A percentile compares a stretch with the other conserved stretches of the same genome.
Conservation (phyloP, 2,113 vertebrate genomes). For the Cynopterus brachyotis region DNA sequence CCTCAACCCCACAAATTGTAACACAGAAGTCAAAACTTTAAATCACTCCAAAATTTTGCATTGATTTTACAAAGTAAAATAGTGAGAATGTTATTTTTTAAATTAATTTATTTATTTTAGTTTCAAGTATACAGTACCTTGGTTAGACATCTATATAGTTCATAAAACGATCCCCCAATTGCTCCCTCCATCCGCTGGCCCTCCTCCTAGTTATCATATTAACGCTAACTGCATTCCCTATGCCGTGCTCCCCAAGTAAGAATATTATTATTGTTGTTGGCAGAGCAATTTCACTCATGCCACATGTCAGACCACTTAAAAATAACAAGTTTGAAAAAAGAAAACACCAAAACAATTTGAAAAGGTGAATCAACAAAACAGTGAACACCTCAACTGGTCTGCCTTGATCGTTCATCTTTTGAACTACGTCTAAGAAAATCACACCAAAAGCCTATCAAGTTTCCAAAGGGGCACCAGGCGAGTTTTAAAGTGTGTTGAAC, state of each 20-base stretch:
- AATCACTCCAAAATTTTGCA: background rate
- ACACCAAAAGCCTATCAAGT: background rate
- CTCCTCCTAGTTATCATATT: no score
- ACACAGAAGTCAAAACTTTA: background rate
- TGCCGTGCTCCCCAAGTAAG: no score
- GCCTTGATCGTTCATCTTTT: background rate
- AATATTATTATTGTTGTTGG: background rate
- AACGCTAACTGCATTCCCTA: no score
- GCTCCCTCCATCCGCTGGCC: no score
- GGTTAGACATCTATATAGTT: no score
- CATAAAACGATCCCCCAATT: no score
- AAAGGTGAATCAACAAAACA: background rate
- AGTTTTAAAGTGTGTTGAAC: conserved; percentile 26
- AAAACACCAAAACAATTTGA: background rate
- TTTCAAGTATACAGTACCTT: no score
- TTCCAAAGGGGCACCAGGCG: background rate
- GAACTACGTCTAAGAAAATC: background rate
- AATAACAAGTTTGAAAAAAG: background rate
- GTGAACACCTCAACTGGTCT: background rate
- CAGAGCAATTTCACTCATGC: background rate
- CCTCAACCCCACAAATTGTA: background rate
- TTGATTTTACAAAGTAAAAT: background rate
- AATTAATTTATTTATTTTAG: no score
- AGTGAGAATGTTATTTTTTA: background rate
- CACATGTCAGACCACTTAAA: background rate